Evolutionary conservation across 2,113 vertebrate genomes (phyloP), one percentile per base, ranked within the genome.

Genomic region (Nesogale talazaci): DNA sequence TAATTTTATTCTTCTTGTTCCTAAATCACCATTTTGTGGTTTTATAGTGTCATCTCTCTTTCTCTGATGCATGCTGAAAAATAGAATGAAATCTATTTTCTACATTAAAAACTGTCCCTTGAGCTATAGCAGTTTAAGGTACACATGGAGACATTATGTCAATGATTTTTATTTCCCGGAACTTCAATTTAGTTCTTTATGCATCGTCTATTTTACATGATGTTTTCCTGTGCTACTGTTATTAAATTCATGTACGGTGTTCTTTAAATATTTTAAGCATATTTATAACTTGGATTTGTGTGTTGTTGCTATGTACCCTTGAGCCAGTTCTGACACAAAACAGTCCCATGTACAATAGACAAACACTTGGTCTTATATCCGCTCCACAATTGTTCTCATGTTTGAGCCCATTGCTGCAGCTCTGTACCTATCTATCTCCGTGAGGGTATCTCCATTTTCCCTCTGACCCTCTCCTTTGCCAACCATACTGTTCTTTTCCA

Each of bases 191-290:
- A 9, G 6, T 89, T 89, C 46, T 15, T 76, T 82, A 75, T 6
- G 36, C n/a, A 31, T 56, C 31, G 27, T 88, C 57, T 63, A 82
- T 74, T 79, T 42, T 61, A 67, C 36, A 82, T 46, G 61, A 65
- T 15, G 11, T 9, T 40, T 91, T 83, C 86, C 36, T 36, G 86
- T 63, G 6, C 16, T 81, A 72, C 63, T 78, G 6, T 67, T 42
- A 83, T 61, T 75, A 83, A 80, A 89, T 63, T 25, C 11, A 46
- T 89, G 3, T 38, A 42, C 83, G 9, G 46, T 59, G 40, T 89
- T 79, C 22, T 16, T 89, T 79, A 76, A 75, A 63, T 77, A 88
- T 65, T 90, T 91, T 67, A 65, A 92, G 81, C n/a, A 52, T 61
- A 61, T 83, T 67, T 61, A 63, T 23, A 59, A 52, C 10, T 52